Evolutionary conservation across 1,140 invertebrate species (phyloP), one percentile per base, ranked within the genome.

Genomic region (Heliothis subflexa): DNA sequence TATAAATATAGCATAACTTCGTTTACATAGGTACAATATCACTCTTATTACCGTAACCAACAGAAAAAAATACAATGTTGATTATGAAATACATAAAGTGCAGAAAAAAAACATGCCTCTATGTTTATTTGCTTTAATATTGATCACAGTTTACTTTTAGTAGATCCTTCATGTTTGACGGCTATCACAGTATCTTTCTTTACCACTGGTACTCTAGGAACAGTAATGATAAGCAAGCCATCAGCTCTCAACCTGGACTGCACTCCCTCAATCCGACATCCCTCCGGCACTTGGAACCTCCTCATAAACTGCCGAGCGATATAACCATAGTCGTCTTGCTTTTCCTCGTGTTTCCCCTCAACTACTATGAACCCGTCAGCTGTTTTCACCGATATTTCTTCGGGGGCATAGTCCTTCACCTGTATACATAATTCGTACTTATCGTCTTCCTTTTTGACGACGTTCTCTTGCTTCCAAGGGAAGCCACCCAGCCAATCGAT

Each of bases 301-400:
- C 97, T 96, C 25, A 96, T 95, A 88, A 98, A 98, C 85, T 97
- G 96, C 40, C 97, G 95, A 0, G 96, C 96, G 40, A 97, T 95
- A 80, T 94, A 97, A 3, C 97, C 97, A 83, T 97, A 95, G 73
- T 97, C 96, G 84, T 98, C 97, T 83, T 96, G 95, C 86, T 96
- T 97, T 85, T 98, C 97, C 88, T 98, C 97, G 86, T 98, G 97
- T 93, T 97, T 97, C 0, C 96, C 97, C 89, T 97, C 96, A 5
- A 98, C 96, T n/a, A 98, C 95, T 66, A 98, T 96, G 72, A 94
- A 96, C 80, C 97, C 97, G 81, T 97, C 97, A 9, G 96, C 95
- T 0, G 97, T 97, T 91, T 98, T 98, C 0, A 99, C 97, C 14
- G 96, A 96, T 40, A 99, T 97, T 93, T 99, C 98, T 80, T 98